phyloP scores from a whole-genome alignment of 2,888 invertebrate genomes.

The Copidosoma aretas region DNA sequence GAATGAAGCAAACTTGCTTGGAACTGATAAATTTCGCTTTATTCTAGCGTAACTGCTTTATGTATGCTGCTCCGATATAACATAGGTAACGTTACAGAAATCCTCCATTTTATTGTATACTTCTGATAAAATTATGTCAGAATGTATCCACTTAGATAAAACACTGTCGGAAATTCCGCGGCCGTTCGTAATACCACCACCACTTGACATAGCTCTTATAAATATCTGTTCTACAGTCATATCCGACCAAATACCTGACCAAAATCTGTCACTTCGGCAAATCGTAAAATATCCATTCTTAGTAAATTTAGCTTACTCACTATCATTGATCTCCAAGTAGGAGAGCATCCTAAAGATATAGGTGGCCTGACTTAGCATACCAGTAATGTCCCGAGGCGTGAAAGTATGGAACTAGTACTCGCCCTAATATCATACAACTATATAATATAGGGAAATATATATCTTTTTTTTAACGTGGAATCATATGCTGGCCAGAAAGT shows the following conservation, averaged over 20 bases:
- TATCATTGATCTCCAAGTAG: conserved; percentile 39
- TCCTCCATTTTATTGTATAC: conserved; percentile 43
- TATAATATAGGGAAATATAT: too few species aligned
- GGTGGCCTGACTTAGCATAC: too few species aligned
- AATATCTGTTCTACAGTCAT: conserved; percentile 50
- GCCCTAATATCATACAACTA: too few species aligned
- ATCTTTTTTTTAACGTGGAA: too few species aligned
- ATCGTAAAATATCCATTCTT: conserved; percentile 48
- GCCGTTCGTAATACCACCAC: conserved; percentile 48
- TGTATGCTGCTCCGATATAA: conserved; percentile 54
- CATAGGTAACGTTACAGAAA: conserved; percentile 14
- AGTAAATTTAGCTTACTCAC: conserved; percentile 26
- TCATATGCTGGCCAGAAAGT: too few species aligned
- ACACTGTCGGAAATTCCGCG: conserved; percentile 44
- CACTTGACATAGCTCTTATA: conserved; percentile 49
- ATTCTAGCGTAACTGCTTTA: conserved; percentile 56
- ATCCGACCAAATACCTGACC: conserved; percentile 43
- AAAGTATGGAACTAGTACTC: conserved; percentile 52
- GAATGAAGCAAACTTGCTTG: conserved; percentile 52
- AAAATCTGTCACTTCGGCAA: conserved; percentile 46
- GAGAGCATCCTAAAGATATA: conserved; percentile 52
- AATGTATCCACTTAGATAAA: conserved; percentile 24
- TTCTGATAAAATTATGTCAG: conserved; percentile 19
- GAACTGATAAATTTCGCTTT: conserved; percentile 49
- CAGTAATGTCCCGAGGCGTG: too few species aligned